Evolutionary conservation across 2,888 invertebrate genomes (phyloP).

Genomic region (Cremastobaeus sp.): DNA sequence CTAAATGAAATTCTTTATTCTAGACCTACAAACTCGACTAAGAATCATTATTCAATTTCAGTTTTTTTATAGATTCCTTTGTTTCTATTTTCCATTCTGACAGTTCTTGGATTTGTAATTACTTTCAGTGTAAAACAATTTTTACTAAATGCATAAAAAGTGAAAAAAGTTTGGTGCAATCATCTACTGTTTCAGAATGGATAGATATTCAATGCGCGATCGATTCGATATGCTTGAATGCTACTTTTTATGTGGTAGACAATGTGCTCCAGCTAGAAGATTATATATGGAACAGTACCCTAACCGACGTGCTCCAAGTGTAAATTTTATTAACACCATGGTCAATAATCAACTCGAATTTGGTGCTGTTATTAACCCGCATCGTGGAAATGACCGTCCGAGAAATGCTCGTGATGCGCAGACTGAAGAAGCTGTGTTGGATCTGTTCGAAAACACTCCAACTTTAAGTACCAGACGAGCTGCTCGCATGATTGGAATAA

Average conservation of each 20-base stretch:
- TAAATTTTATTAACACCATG: constrained; percentile 1
- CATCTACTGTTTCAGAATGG: too few relatives aligned
- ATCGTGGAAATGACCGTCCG: not conserved
- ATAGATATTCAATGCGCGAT: too few relatives aligned
- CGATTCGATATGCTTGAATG: not conserved
- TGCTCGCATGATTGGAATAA: not conserved
- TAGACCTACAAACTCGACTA: too few relatives aligned
- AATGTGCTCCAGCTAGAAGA: constrained; percentile 2
- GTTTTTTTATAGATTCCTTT: too few relatives aligned
- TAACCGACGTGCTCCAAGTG: not conserved
- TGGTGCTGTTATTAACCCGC: not conserved
- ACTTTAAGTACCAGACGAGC: constrained; percentile 6
- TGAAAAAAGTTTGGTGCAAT: too few relatives aligned
- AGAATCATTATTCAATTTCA: too few relatives aligned
- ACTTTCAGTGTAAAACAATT: too few relatives aligned
- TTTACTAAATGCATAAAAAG: too few relatives aligned
- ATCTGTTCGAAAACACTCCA: not conserved
- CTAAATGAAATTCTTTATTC: too few relatives aligned
- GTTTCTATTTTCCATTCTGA: too few relatives aligned
- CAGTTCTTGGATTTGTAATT: too few relatives aligned
- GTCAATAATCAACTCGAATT: not conserved
- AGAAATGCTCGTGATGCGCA: not conserved
- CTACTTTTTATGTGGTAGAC: not conserved
- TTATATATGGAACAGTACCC: not conserved
- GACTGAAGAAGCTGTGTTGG: not conserved